Percentiles rank a stretch among this genome's conserved stretches.
Evolutionary conservation across 2,113 vertebrate species (phyloP).

Genomic region (Propithecus coquereli): DNA sequence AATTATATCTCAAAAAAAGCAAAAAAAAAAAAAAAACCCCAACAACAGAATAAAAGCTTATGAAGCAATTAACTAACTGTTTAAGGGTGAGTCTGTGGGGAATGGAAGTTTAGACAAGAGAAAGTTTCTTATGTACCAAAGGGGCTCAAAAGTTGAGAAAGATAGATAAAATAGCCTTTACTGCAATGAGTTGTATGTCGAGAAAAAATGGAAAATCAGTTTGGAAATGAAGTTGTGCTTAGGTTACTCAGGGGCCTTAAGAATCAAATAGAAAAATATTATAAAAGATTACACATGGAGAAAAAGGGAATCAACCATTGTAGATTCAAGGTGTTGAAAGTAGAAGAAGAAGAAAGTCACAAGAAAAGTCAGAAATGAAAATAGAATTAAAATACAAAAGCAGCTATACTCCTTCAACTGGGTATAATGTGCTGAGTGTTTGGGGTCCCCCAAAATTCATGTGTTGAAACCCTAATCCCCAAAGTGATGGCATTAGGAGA

Average conservation of each 20-base stretch:
- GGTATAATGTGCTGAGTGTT: not conserved
- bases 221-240: not conserved
- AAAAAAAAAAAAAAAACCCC: not conserved
- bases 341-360: not conserved
- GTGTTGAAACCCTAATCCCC: not conserved
- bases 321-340: not conserved
- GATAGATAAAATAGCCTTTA: not conserved
- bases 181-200: not conserved
- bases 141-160: not conserved
- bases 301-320: not conserved
- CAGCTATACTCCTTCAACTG: not conserved
- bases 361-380: not conserved
- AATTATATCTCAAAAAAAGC: not conserved
- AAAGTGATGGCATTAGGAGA: not conserved
- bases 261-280: not conserved
- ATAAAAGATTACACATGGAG: not conserved
- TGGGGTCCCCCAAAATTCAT: not conserved
- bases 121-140: not conserved
- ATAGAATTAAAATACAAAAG: slow-evolving; percentile 16
- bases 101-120: not conserved
- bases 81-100: not conserved
- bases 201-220: not conserved
- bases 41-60: not conserved
- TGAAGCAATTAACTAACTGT: not conserved
- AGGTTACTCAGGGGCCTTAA: not conserved